Conservation (phyloP, 2,113 vertebrate species). For the Heloderma charlesbogerti region DNA sequence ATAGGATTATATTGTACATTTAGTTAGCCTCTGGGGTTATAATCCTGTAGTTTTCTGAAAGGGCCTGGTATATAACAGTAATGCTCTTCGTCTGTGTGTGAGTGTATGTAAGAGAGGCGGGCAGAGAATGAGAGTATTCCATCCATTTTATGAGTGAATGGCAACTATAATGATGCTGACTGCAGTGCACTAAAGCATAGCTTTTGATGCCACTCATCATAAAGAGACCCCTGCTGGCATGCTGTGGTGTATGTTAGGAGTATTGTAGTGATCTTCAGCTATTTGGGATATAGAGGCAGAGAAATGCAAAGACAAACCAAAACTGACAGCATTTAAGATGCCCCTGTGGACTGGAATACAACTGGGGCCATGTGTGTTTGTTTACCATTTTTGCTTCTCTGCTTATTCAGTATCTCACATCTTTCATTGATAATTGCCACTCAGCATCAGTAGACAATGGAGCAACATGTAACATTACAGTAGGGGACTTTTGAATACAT, state of each 20-base stretch:
- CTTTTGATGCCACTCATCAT: conserved; percentile 18
- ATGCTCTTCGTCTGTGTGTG: neutral
- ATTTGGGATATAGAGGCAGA: neutral
- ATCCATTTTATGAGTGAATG: neutral
- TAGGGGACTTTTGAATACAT: neutral
- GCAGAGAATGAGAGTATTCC: neutral
- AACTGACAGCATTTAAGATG: conserved; percentile 27
- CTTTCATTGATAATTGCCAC: conserved; percentile 2
- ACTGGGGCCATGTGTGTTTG: neutral
- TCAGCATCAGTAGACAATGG: conserved; percentile 15
- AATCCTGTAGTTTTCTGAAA: neutral
- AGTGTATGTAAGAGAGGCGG: neutral
- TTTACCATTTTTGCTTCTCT: neutral
- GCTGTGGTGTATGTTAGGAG: conserved; percentile 32
- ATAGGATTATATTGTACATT: neutral
- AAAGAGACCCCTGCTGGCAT: conserved; percentile 48
- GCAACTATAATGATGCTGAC: neutral
- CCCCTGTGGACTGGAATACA: conserved; percentile 31
- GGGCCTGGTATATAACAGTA: neutral
- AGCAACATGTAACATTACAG: conserved; percentile 5
- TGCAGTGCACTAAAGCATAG: neutral
- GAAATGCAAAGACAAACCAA: conserved; percentile 29
- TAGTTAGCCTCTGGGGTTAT: neutral
- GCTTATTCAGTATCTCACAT: conserved; percentile 27
- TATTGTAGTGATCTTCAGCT: conserved; percentile 36